Base-by-base conservation (phyloP, 2,888 invertebrate species). In the Formica aserva region DNA sequence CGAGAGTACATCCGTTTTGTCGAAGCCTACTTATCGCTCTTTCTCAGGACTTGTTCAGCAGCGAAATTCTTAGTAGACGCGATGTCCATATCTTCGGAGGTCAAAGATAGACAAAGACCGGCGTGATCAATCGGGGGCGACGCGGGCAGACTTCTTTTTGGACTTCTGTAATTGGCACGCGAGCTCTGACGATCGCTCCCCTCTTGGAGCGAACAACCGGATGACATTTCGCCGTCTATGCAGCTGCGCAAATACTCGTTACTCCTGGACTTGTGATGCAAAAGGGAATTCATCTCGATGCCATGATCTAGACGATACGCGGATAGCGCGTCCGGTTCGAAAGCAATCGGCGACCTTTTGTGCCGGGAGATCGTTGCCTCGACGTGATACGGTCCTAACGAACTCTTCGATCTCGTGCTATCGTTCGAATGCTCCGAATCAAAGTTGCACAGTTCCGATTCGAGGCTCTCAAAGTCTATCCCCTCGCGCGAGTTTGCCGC, bases 381-480 rank as follows among this genome's bases (percentile, higher is more conserved):
- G n/a, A n/a, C n/a, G 32, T 90, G 88, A 74, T 91, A 91, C 77
- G 91, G 90, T 55, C 88, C 87, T 75, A 92, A 86, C n/a, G 93
- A 93, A 69, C 83, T 91, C 84, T 93, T 92, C 1, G 94, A 93
- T 67, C 89, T 91, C 15, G 92, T 91, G 84, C 93, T 93, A 83
- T 93, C 93, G 84, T 91, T 93, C 29, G 94, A 93, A 69, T 93
- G 92, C 41, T 94, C 93, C 18, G 92, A 92, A 65, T 94, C 93
- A 41, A 94, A 91, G 82, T 93, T 92, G 69, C 92, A 92, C 13
- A 94, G 89, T 66, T 94, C 93, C 6, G 93, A 91, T 66, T 94
- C 93, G 67, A 94, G 89, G 65, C 93, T 93, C 65, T 94, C 94
- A 60, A 94, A 94, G 82, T 94, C 94, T 48, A 94, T 93, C n/a